These are phyloP conservation scores for Drosophila asahinai DNA, from an alignment of 1,140 invertebrate species.

Conservation along the genomic window DNA sequence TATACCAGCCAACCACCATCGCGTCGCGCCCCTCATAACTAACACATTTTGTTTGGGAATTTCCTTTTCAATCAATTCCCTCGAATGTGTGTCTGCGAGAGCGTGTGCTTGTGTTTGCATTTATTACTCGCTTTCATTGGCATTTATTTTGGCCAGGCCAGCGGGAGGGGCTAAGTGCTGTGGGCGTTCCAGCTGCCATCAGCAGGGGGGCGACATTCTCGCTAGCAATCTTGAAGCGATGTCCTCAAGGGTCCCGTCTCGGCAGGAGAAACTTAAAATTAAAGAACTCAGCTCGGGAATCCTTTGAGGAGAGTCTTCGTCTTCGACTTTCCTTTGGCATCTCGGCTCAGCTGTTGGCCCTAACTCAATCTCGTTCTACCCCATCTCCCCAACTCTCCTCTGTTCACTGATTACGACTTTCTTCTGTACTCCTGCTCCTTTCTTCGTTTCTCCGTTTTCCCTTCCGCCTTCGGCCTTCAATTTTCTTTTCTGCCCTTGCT, in stretches of 20 bases:
- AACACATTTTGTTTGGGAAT: slow-evolving; percentile 67
- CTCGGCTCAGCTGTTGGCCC: slow-evolving; percentile 36
- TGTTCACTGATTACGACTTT: slow-evolving; percentile 33
- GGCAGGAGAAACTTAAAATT: slow-evolving; percentile 35
- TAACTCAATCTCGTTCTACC: slow-evolving; percentile 31
- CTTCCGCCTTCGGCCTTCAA: slow-evolving; percentile 35
- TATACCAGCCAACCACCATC: slow-evolving; percentile 57
- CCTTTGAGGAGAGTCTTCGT: slow-evolving; percentile 15
- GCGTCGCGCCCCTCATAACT: slow-evolving; percentile 64
- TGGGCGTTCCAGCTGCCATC: slow-evolving; percentile 27
- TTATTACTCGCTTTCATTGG: slow-evolving; percentile 80
- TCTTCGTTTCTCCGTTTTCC: background rate
- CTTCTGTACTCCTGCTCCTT: slow-evolving; percentile 2
- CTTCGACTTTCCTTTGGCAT: background rate
- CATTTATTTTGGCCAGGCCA: slow-evolving; percentile 67
- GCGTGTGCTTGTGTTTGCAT: slow-evolving; percentile 60
- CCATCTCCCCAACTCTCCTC: background rate
- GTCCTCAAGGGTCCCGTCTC: slow-evolving; percentile 22
- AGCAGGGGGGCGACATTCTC: slow-evolving; percentile 10
- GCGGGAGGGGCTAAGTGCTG: slow-evolving; percentile 50
- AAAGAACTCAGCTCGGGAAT: slow-evolving; percentile 26
- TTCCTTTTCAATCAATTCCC: slow-evolving; percentile 63
- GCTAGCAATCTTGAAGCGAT: slow-evolving; percentile 19
- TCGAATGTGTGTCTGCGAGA: slow-evolving; percentile 25
- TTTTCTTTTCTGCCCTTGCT: slow-evolving; percentile 50